Evolutionary conservation across 1,140 invertebrate species (phyloP).

Genomic region (Hetaerina americana): DNA sequence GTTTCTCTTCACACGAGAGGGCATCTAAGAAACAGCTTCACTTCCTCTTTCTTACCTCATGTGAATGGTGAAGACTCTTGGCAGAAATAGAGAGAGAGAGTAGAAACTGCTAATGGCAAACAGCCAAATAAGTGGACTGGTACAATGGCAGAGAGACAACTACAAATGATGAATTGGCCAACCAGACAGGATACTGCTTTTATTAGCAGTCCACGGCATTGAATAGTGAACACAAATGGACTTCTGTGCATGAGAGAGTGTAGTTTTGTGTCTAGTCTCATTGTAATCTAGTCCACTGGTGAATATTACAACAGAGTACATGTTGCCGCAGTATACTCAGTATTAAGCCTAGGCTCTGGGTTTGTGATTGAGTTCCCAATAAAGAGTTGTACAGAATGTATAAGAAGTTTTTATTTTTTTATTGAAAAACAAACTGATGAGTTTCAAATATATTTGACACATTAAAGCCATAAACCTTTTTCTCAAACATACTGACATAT

Average conservation of each 20-base stretch:
- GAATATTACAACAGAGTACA: slow-evolving; percentile 6
- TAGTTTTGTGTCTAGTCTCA: slow-evolving; percentile 5
- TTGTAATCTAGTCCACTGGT: slow-evolving; percentile 6
- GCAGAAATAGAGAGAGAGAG: not conserved
- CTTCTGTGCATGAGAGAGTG: slow-evolving; percentile 1
- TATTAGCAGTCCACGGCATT: not conserved
- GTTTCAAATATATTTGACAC: too few relatives aligned
- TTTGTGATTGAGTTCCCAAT: slow-evolving; percentile 2
- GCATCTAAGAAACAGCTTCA: not conserved
- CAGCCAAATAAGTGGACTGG: not conserved
- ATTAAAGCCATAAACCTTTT: too few relatives aligned
- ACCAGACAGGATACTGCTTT: not conserved
- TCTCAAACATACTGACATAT: too few relatives aligned
- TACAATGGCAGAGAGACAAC: not conserved
- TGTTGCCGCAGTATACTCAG: slow-evolving; percentile 7
- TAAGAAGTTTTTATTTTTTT: not conserved
- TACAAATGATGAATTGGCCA: not conserved
- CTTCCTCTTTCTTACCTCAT: not conserved
- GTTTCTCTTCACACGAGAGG: not conserved
- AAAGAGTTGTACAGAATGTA: slow-evolving; percentile 5
- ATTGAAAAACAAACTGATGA: too few relatives aligned
- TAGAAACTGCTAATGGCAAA: not conserved
- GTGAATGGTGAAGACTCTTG: not conserved
- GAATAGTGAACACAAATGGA: not conserved
- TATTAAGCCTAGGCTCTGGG: slow-evolving; percentile 4